A percentile compares a stretch with the other conserved stretches of the same genome.
These are phyloP conservation scores for Papilio dardanus DNA, from an alignment of 1,140 invertebrate species.

Conservation along the genomic window DNA sequence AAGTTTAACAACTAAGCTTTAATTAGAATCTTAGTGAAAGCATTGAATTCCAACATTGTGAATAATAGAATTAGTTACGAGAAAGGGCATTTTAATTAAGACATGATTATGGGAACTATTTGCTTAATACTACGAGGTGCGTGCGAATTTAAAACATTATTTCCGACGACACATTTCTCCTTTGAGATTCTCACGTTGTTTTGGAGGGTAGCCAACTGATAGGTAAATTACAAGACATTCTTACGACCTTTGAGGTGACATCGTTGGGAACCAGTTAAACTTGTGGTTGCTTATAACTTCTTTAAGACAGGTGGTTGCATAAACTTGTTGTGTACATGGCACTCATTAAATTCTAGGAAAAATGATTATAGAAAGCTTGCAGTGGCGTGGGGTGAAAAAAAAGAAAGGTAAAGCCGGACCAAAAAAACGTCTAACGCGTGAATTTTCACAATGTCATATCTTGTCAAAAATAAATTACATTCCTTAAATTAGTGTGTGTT, in stretches of 20 bases:
- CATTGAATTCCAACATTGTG: background rate
- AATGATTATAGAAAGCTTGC: conserved; percentile 27
- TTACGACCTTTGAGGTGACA: conserved; percentile 4
- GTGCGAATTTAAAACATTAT: conserved; percentile 25
- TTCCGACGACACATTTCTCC: conserved; percentile 12
- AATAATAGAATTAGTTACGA: conserved; percentile 36
- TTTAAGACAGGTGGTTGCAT: conserved; percentile 10
- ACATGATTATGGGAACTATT: conserved; percentile 45
- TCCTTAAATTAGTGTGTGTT: no score
- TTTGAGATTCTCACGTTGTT: conserved; percentile 2
- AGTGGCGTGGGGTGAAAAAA: no score
- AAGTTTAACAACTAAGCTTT: background rate
- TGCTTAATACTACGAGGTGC: conserved; percentile 6
- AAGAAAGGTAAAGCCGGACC: no score
- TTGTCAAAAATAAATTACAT: no score
- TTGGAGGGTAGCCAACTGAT: conserved; percentile 16
- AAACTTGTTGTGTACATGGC: conserved; percentile 16
- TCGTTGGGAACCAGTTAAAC: conserved; percentile 8
- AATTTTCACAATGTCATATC: no score
- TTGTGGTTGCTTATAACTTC: conserved; percentile 10
- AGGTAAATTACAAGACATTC: conserved; percentile 4
- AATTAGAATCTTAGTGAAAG: conserved; percentile 1
- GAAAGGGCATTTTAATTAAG: conserved; percentile 55
- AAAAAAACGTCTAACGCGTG: no score
- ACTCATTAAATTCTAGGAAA: conserved; percentile 20